Percentiles rank a stretch among this genome's conserved stretches.
Conservation (phyloP, 2,888 invertebrate species). For the Reticulitermes lucifugus region DNA sequence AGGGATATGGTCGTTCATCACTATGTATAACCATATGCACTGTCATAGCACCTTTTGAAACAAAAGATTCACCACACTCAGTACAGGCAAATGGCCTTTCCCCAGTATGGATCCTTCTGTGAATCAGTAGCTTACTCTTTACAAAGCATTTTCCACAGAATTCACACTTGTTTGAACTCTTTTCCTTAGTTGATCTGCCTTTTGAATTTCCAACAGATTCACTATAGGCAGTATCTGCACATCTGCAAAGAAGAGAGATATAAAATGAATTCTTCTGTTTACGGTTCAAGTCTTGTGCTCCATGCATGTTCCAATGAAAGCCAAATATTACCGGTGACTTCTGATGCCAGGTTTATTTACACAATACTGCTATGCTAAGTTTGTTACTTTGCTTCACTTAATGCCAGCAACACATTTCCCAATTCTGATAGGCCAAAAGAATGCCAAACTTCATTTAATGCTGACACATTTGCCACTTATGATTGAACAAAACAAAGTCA, state of each 20-base stretch:
- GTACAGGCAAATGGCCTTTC: slow-evolving; percentile 56
- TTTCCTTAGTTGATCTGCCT: background rate
- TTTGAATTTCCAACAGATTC: slow-evolving; percentile 6
- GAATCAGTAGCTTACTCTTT: slow-evolving; percentile 48
- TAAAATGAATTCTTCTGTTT: background rate
- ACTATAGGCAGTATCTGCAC: background rate
- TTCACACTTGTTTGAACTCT: slow-evolving; percentile 41
- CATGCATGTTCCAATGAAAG: background rate
- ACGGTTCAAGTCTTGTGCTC: background rate
- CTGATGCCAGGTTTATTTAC: background rate
- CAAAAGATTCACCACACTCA: slow-evolving; percentile 57
- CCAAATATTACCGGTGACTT: background rate
- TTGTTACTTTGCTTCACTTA: no score
- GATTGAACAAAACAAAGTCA: no score
- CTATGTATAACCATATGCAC: slow-evolving; percentile 53
- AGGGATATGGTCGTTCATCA: slow-evolving; percentile 51
- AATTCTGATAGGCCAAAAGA: no score
- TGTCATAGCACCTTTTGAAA: slow-evolving; percentile 50
- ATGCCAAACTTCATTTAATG: no score
- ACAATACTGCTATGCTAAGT: no score
- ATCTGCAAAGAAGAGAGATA: slow-evolving; percentile 16
- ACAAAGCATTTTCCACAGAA: slow-evolving; percentile 51
- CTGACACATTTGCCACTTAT: no score
- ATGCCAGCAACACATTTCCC: no score
- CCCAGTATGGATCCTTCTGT: slow-evolving; percentile 51